A percentile compares a stretch with the other conserved stretches of the same genome.
Conservation (phyloP, 2,797 vertebrate genomes). For the Trematocara caparti region DNA sequence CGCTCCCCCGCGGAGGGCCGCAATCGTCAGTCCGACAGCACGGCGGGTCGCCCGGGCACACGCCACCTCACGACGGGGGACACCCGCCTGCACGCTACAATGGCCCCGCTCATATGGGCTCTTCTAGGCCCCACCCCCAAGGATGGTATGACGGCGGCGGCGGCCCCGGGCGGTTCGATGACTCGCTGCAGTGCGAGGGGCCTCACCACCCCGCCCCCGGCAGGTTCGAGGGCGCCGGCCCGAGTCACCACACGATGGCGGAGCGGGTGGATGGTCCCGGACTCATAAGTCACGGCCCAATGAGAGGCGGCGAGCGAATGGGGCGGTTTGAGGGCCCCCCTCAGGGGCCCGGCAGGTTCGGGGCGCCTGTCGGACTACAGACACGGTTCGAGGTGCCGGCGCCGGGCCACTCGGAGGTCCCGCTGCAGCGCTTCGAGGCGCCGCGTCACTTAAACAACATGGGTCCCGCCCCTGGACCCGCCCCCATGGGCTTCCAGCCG, state of each 20-base stretch:
- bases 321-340: conserved; percentile 79
- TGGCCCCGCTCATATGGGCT: conserved; percentile 58
- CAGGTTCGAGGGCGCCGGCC: conserved; percentile 77
- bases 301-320: conserved; percentile 74
- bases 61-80: conserved; percentile 72
- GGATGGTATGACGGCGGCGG: conserved; percentile 60
- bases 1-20: rapidly evolving
- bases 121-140: conserved; percentile 69
- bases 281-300: conserved; percentile 67
- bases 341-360: conserved; percentile 72
- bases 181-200: conserved; percentile 53
- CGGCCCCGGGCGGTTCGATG: conserved; percentile 61
- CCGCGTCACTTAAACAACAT: conserved; percentile 79
- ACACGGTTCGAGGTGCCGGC: conserved; percentile 69
- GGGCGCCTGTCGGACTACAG: conserved; percentile 73
- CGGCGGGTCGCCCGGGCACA: conserved; percentile 69
- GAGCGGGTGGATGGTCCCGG: conserved; percentile 81
- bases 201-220: conserved; percentile 76
- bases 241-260: conserved; percentile 64
- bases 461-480: conserved; percentile 17
- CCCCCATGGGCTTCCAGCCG: conserved; percentile 76
- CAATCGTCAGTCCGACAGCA: conserved; percentile 25
- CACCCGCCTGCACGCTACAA: conserved; percentile 78
- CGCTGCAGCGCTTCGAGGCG: conserved; percentile 76
- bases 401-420: conserved; percentile 79